Percentiles rank a stretch among this genome's conserved stretches.
Evolutionary conservation across 2,113 vertebrate species (phyloP).

Genomic region (Rattus norvegicus): GRCr8 NC_086020.1:124624001-124624500

Average conservation of each 20-base stretch:
- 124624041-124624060: neutral
- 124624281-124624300: no score
- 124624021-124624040: neutral
- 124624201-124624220: neutral
- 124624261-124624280: no score
- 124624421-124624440: constrained; percentile 70
- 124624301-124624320: constrained; percentile 20
- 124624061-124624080: neutral
- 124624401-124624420: constrained; percentile 60
- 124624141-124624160: neutral
- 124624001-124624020: neutral
- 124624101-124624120: neutral
- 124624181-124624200: neutral
- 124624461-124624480: constrained; percentile 61
- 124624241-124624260: no score
- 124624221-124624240: neutral
- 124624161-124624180: neutral
- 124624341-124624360: constrained; percentile 13
- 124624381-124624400: constrained; percentile 67
- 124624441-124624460: constrained; percentile 58
- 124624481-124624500: constrained; percentile 77
- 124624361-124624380: no score
- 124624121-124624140: neutral
- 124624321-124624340: constrained; percentile 70
- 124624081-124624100: neutral